These are phyloP conservation scores for Nothoprocta pentlandii DNA, from an alignment of 2,113 vertebrate genomes.

Conservation along the genomic window DNA sequence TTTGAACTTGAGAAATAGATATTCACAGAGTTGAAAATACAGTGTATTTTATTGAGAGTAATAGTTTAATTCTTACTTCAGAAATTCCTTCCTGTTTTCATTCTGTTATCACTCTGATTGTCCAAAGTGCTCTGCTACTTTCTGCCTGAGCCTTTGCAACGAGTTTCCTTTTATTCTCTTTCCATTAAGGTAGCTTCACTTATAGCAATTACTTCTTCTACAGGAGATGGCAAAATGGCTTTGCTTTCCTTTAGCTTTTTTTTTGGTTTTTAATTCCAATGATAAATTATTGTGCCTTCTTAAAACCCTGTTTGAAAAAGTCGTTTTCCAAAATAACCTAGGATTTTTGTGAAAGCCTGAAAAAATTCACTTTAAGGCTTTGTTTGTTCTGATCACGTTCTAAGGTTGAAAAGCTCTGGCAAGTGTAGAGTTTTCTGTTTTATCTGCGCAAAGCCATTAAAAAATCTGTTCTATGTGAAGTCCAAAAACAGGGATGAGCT, in stretches of 20 bases:
- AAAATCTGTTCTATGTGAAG: constrained; percentile 11
- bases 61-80: neutral
- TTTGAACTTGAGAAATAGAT: neutral
- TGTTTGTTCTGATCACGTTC: neutral
- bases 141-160: neutral
- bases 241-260: neutral
- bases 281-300: neutral
- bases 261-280: neutral
- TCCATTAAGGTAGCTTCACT: neutral
- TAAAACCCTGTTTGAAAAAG: neutral
- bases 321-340: neutral
- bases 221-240: neutral
- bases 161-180: neutral
- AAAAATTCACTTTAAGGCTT: neutral
- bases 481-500: constrained; percentile 25
- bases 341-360: neutral
- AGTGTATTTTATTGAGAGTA: neutral
- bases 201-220: neutral
- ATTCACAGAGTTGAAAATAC: neutral
- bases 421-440: neutral
- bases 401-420: constrained; percentile 15
- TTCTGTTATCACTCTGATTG: neutral
- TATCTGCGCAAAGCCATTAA: constrained; percentile 41
- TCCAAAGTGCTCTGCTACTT: neutral
- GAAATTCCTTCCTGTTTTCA: neutral